A percentile compares a stretch with the other conserved stretches of the same genome.
These are phyloP conservation scores for Drosophila quinaria DNA, from an alignment of 2,888 invertebrate genomes.

Conservation along the genomic window DNA sequence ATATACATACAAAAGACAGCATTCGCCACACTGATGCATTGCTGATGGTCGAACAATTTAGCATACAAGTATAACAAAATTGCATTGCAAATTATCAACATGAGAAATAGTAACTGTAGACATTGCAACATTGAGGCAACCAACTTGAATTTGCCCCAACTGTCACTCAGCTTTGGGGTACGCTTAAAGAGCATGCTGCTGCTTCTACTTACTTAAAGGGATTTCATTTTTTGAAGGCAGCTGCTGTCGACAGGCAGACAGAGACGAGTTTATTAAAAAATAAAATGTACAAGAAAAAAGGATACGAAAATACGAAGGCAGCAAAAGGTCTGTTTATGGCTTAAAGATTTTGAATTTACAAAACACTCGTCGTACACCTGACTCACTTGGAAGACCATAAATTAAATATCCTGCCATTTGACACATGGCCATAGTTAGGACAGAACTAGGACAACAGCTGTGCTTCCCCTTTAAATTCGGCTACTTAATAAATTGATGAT, in stretches of 20 bases:
- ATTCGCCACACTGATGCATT: constrained; percentile 68
- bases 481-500: constrained; percentile 62
- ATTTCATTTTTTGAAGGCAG: constrained; percentile 24
- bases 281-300: constrained; percentile 7
- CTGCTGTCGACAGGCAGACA: constrained; percentile 45
- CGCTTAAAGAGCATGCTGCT: constrained; percentile 29
- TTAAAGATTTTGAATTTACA: constrained; percentile 45
- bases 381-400: constrained; percentile 48
- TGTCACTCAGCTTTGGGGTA: constrained; percentile 23
- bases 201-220: constrained; percentile 17
- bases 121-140: neutral
- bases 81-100: constrained; percentile 73
- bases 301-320: constrained; percentile 21
- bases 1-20: constrained; percentile 45
- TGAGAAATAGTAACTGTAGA: constrained; percentile 7
- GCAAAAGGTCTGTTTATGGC: constrained; percentile 19
- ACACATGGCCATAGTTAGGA: constrained; percentile 53
- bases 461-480: constrained; percentile 1
- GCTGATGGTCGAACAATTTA: constrained; percentile 79
- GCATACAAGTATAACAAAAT: constrained; percentile 56
- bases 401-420: constrained; percentile 55
- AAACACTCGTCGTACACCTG: constrained; percentile 53
- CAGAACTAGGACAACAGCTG: constrained; percentile 34
- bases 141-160: constrained; percentile 21
- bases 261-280: constrained; percentile 41